phyloP scores from a whole-genome alignment of 2,113 vertebrate species.

The Neogale vison region DNA sequence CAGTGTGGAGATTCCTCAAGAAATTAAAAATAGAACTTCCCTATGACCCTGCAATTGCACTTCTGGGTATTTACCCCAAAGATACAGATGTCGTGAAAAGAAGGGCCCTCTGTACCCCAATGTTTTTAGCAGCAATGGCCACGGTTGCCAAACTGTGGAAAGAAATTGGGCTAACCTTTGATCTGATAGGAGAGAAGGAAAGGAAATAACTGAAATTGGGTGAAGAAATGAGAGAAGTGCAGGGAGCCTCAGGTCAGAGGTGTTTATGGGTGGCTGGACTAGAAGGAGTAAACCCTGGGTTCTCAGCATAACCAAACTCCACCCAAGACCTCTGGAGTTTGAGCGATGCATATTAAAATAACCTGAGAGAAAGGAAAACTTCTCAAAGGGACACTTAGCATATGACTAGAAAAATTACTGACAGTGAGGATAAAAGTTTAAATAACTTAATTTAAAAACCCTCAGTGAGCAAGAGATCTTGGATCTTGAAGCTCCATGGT shows the following conservation, averaged over 20 bases:
- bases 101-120: no score
- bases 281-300: not conserved
- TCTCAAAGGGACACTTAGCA: not conserved
- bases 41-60: no score
- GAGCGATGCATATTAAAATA: not conserved
- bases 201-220: not conserved
- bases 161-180: not conserved
- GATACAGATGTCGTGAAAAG: no score
- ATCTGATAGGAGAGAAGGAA: not conserved
- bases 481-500: not conserved
- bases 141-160: no score
- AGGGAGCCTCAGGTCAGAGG: not conserved
- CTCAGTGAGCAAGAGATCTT: not conserved
- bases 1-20: no score
- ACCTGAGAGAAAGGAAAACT: not conserved
- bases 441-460: not conserved
- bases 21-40: no score
- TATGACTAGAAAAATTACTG: not conserved
- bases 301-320: not conserved
- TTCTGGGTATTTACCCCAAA: no score
- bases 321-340: not conserved
- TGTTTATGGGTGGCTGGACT: not conserved
- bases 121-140: no score
- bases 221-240: not conserved
- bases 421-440: not conserved